A percentile compares a stretch with the other conserved stretches of the same genome.
Evolutionary conservation across 2,113 vertebrate species (phyloP).

Genomic region (Varanus komodoensis): DNA sequence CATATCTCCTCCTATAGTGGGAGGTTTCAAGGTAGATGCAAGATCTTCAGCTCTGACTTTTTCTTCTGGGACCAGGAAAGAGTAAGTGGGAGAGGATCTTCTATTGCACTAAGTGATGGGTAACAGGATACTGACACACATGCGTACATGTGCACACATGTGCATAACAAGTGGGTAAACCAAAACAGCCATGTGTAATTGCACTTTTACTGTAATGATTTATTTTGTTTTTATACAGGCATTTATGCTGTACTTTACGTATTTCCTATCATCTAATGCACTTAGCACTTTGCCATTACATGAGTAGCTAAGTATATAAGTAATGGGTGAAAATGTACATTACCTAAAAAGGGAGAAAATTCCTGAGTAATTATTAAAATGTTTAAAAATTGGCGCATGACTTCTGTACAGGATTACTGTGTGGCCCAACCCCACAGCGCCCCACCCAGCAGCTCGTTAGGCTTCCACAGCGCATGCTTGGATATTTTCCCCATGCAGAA

Average conservation of each 20-base stretch:
- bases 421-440: too few species aligned
- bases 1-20: neutral
- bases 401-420: neutral
- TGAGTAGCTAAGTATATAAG: too few species aligned
- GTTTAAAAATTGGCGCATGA: neutral
- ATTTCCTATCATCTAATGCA: too few species aligned
- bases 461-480: neutral
- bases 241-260: too few species aligned
- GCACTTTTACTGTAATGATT: too few species aligned
- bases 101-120: neutral
- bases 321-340: neutral
- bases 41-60: neutral
- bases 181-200: too few species aligned
- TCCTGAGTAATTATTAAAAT: neutral
- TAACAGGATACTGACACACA: neutral
- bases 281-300: too few species aligned
- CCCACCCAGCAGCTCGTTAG: neutral
- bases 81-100: neutral
- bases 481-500: neutral
- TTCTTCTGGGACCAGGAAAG: too few species aligned
- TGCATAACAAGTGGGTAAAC: too few species aligned
- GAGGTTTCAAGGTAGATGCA: neutral
- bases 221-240: too few species aligned
- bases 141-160: too few species aligned
- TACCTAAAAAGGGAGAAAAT: neutral